Base-by-base conservation (phyloP, 1,140 invertebrate species). In the Agrypnia vestita region DNA sequence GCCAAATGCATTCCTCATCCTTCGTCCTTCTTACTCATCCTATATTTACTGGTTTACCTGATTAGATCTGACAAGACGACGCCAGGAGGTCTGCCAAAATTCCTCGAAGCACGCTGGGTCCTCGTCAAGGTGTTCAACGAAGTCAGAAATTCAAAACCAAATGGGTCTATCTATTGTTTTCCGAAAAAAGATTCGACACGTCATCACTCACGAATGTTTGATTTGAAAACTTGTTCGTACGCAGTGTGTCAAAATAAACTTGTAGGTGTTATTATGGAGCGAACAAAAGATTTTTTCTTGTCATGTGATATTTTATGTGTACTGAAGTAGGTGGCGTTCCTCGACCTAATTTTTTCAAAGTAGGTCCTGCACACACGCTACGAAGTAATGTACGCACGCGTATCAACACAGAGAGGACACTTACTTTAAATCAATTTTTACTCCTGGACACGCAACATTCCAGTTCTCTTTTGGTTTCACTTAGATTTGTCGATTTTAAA, bases 231-330 rank as follows among this genome's bases (percentile, higher is more conserved):
- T 64, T 43, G 61, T 64, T 35, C 25, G 19, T 64, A 43, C 21
- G 21, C 25, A 64, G 25, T 11, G 11, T 35, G 61, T 64, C 61
- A 64, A 64, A 64, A 64, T 64, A 64, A 12, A 6, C n/a, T 13
- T 59, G 55, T 15, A 59, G 55, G 55, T 59, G 12, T 35, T 35
- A 35, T 35, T 15, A 59, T 0, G 55, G 13, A 19, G 11, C 13
- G 13, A 11, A 64, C 61, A 64, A 64, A 35, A 64, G 61, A n/a
- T 64, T 64, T 64, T 64, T 64, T 64, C 35, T 64, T 64, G 61
- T 43, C 61, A 64, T 43, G 61, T 44, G 61, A 64, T 64, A 64
- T 64, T 64, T 25, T 62, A 43, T 1, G 61, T 64, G 9, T 35
- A 25, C 25, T 7, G 6, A 35, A 51, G 8, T 51, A n/a, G 61